These are phyloP conservation scores for Stegodyphus dumicola DNA, from an alignment of 1,140 invertebrate genomes.

Conservation along the genomic window DNA sequence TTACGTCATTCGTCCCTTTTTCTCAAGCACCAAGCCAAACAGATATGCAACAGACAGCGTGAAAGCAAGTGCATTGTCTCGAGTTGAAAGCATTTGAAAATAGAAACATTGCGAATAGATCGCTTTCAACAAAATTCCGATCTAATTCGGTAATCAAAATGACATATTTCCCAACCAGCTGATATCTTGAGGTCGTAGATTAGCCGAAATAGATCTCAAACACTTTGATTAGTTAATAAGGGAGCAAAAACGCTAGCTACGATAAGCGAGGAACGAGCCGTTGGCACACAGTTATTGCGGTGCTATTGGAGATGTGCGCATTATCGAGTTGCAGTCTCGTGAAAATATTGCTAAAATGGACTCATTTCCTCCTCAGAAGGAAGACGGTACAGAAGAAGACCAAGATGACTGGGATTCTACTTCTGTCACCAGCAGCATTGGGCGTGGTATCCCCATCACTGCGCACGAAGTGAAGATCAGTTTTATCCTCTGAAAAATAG, in stretches of 20 bases:
- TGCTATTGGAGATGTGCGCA: conserved; percentile 53
- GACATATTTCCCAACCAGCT: neutral
- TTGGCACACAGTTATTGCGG: conserved; percentile 47
- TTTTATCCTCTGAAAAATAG: conserved; percentile 26
- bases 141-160: neutral
- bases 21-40: neutral
- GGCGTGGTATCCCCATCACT: neutral
- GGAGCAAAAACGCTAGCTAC: conserved; percentile 34
- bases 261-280: conserved; percentile 49
- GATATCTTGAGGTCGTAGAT: neutral
- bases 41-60: neutral
- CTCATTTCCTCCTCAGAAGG: conserved; percentile 1
- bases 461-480: conserved; percentile 31
- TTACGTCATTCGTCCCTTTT: neutral
- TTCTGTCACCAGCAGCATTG: neutral
- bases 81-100: conserved; percentile 26
- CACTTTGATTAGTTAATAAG: conserved; percentile 25
- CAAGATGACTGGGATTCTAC: neutral
- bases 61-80: neutral
- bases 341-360: conserved; percentile 20
- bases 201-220: conserved; percentile 11
- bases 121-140: neutral
- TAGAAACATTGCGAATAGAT: neutral
- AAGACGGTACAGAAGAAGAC: conserved; percentile 5
- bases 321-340: conserved; percentile 49